Base-by-base conservation (phyloP, 2,113 vertebrate species). In the Stercorarius parasiticus region DNA sequence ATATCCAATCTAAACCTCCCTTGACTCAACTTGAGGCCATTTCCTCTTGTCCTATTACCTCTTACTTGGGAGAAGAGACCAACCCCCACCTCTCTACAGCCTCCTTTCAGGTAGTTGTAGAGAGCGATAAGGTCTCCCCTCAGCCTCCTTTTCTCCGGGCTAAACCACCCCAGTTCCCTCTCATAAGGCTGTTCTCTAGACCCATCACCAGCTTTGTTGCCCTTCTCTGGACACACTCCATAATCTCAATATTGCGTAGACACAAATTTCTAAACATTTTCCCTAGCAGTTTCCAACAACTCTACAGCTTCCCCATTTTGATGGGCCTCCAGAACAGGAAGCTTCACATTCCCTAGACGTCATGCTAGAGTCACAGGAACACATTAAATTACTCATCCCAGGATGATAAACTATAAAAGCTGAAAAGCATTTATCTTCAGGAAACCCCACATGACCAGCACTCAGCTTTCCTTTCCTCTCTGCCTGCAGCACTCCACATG, bases 371-470 rank as follows among this genome's bases (percentile, higher is more conserved):
- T 45, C n/a, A 69, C 9, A 22, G 4, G 7, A 92, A 59, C 4
- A 47, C 5, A 34, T 8, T 22, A 88, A 82, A 70, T 30, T 84
- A 74, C 9, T 66, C 14, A 62, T 30, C 13, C 4, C 13, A 59
- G 3, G 26, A 52, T 4, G 16, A 16, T 42, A 62, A 86, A 26
- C 40, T 27, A 1, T 3, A 56, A 32, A 29, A 47, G 11, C 19
- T 36, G 21, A 55, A 76, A 18, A 2, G 10, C 34, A 42, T 16
- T 29, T 27, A 58, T 29, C 13, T 5, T 15, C 10, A n/a, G 1
- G 1, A 62, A 61, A 45, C 3, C 29, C 49, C 14, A 6, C 25
- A 20, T 0, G 27, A 34, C 12, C 17, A 64, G 16, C 5, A 8
- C 27, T 45, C 22, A 13, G 29, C 15, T 4, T 20, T 20, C 7